Base-by-base conservation (phyloP, 2,888 invertebrate species). In the Cactoblastis cactorum region DNA sequence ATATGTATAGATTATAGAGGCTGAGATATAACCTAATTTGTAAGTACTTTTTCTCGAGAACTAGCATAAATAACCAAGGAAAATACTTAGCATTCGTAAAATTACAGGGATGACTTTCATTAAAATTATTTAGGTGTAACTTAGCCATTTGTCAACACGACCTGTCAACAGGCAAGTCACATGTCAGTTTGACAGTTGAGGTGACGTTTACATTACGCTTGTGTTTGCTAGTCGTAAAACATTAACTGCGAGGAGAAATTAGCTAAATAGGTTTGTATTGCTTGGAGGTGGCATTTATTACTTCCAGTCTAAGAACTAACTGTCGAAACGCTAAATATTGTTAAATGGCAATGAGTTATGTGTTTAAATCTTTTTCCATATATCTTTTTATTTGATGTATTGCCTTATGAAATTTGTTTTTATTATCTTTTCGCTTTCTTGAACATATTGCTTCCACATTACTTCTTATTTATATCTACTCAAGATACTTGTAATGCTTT, bases 181-280 rank as follows among this genome's bases (percentile, higher is more conserved):
- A 18, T 46, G 45, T 46, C 45, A 46, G 34, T 28, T 28, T 4
- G 34, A 34, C 19, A 34, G 45, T 46, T 18, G 12, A 19, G n/a
- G n/a, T n/a, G n/a, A 3, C 28, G 17, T 43, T 28, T 28, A 43
- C 17, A 46, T 46, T 46, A 33, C 45, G 32, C 19, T 5, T 34
- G 14, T 46, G 28, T 46, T 46, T 46, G 45, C 45, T 14, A 34
- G 34, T 46, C 45, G 34, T 46, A 34, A 46, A 46, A 46, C 19
- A 19, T 46, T 43, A 43, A 43, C 43, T 43, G 28, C 28, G 14
- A 5, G 14, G 19, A 24, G 41, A 41, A 41, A 43, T 43, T 24
- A 43, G 28, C 43, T 39, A 39, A 39, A 39, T 19, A 39, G 22
- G 12, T n/a, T n/a, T n/a, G n/a, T n/a, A 22, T 41, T 28, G 28